phyloP scores from a whole-genome alignment of 2,888 invertebrate genomes.

The Dexiosoma caninum region DNA sequence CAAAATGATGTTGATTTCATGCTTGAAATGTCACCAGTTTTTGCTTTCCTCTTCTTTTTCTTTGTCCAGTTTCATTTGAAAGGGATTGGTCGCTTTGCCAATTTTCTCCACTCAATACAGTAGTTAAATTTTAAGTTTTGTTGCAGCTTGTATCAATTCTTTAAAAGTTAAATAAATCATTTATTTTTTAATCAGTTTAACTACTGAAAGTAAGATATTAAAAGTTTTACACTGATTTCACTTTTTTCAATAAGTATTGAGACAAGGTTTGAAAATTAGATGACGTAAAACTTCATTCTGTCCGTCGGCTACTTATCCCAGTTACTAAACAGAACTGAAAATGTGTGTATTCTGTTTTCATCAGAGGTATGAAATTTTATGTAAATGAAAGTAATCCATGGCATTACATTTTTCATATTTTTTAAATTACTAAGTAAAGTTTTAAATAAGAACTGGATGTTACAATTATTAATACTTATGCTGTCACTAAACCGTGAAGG shows the following conservation, averaged over 20 bases:
- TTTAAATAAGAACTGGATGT: too few species aligned
- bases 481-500: too few species aligned
- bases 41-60: too few species aligned
- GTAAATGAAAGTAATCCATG: too few species aligned
- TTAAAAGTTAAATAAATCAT: conserved; percentile 46
- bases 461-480: too few species aligned
- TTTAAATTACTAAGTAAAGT: too few species aligned
- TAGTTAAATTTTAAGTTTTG: conserved; percentile 46
- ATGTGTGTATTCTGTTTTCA: neutral
- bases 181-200: conserved; percentile 51
- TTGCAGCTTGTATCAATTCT: conserved; percentile 47
- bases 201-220: conserved; percentile 34
- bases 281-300: conserved; percentile 31
- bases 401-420: too few species aligned
- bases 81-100: conserved; percentile 30
- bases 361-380: too few species aligned
- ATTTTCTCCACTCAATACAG: conserved; percentile 41
- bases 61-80: conserved; percentile 1
- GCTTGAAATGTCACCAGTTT: conserved; percentile 62
- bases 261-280: neutral
- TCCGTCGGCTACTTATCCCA: neutral
- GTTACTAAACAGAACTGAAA: neutral
- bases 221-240: conserved; percentile 27
- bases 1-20: conserved; percentile 55
- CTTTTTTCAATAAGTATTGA: neutral